These are phyloP conservation scores for Lycocorax pyrrhopterus DNA, from an alignment of 2,113 vertebrate species.

Conservation along the genomic window DNA sequence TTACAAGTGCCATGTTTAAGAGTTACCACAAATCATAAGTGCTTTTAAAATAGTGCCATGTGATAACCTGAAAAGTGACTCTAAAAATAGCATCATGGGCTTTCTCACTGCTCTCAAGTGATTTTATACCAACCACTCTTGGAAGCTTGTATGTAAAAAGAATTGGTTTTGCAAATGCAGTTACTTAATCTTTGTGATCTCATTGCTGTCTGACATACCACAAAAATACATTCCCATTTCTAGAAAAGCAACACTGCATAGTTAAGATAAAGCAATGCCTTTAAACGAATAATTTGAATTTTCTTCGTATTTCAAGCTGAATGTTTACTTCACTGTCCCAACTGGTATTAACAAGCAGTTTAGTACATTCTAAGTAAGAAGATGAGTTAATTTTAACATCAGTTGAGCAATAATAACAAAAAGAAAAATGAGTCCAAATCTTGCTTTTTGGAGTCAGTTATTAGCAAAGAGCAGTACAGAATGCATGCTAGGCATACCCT, in stretches of 20 bases:
- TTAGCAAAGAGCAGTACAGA: constrained; percentile 47
- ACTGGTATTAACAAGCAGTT: background rate
- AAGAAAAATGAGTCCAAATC: background rate
- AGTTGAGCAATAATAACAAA: background rate
- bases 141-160: background rate
- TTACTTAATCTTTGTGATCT: background rate
- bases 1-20: background rate
- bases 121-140: background rate
- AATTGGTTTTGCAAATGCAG: background rate
- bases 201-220: background rate
- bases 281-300: background rate
- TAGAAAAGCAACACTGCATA: background rate
- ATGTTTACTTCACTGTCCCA: background rate
- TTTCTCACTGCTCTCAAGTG: background rate
- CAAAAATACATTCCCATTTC: background rate
- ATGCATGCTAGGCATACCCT: constrained; percentile 73
- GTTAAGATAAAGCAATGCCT: constrained; percentile 1
- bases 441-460: constrained; percentile 29
- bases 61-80: background rate
- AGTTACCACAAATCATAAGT: background rate
- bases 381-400: constrained; percentile 16
- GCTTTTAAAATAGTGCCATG: background rate
- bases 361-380: constrained; percentile 15
- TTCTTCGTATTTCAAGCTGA: background rate
- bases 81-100: background rate